Percentiles rank a stretch among this genome's conserved stretches.
Conservation (phyloP, 2,888 invertebrate genomes). For the Drosophila villosipedis region DNA sequence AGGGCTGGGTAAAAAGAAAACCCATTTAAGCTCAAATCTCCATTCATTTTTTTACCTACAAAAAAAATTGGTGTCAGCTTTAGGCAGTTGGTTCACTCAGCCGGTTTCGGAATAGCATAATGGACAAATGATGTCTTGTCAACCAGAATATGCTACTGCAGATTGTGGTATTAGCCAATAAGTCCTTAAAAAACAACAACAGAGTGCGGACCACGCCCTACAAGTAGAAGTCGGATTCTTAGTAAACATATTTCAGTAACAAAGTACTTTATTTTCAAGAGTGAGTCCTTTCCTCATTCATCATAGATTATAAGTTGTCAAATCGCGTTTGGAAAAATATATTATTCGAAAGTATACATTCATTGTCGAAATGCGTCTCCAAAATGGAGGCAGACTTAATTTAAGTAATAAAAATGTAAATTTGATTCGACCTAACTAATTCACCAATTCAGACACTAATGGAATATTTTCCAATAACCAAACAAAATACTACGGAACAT, state of each 20-base stretch:
- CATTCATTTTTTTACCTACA: slow-evolving; percentile 22
- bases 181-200: not conserved
- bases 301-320: not conserved
- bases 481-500: not conserved
- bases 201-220: not conserved
- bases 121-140: not conserved
- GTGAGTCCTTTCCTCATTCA: not conserved
- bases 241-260: not conserved
- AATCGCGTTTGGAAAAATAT: not conserved
- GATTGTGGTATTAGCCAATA: not conserved
- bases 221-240: not conserved
- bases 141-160: not conserved
- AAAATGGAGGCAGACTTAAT: not conserved
- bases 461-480: not conserved
- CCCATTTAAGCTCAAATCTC: slow-evolving; percentile 45
- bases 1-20: slow-evolving; percentile 14
- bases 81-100: slow-evolving; percentile 27
- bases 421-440: not conserved
- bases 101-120: slow-evolving; percentile 22
- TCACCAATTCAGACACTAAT: not conserved
- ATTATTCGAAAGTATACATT: not conserved
- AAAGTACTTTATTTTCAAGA: not conserved
- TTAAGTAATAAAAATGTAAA: not conserved
- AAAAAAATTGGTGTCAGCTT: slow-evolving; percentile 52
- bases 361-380: not conserved